Evolutionary conservation across 2,888 invertebrate genomes (phyloP), one percentile per base, ranked within the genome.

Genomic region (Plagiodera versicolora): DNA sequence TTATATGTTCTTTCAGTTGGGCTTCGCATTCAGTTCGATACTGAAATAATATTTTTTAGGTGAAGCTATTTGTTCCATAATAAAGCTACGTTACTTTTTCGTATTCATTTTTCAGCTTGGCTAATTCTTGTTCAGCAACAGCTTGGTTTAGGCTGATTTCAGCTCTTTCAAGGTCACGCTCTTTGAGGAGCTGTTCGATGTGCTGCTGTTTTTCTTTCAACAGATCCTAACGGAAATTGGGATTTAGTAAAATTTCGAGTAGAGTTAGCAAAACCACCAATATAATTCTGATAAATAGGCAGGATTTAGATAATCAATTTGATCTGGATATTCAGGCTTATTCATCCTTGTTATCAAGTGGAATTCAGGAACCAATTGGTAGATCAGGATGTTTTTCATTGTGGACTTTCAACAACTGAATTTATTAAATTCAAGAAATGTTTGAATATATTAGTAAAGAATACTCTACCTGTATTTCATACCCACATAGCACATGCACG

Each of bases 141-240:
- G 88, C 90, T 75, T 92, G 91, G 67, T 86, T 85, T 2, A 92
- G 89, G 11, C 92, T 94, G 20, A 95, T 87, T 79, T 97, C 94
- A 28, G 92, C 87, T 70, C 95, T 84, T 77, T 96, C 98, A 71
- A 96, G 77, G 75, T 98, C 97, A 54, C 95, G 83, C 78, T 98
- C 98, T 64, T 90, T 89, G 79, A 97, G 86, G 70, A 98, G 83
- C 74, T 94, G 90, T 76, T 97, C 95, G 74, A 98, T 89, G 76
- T 98, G 96, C 68, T 91, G 90, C 75, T 97, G 94, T 78, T 97
- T 98, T 81, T 98, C 97, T 76, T 92, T 89, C 61, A 98, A 82
- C 30, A 93, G 84, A 79, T 95, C 95, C 95, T 97, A 47, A 46
- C 14, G 18, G 53, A 14, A 32, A 54, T 58, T 9, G 32, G 20